Conservation (phyloP, 2,113 vertebrate genomes). For the Chlorodrepanis virens region DNA sequence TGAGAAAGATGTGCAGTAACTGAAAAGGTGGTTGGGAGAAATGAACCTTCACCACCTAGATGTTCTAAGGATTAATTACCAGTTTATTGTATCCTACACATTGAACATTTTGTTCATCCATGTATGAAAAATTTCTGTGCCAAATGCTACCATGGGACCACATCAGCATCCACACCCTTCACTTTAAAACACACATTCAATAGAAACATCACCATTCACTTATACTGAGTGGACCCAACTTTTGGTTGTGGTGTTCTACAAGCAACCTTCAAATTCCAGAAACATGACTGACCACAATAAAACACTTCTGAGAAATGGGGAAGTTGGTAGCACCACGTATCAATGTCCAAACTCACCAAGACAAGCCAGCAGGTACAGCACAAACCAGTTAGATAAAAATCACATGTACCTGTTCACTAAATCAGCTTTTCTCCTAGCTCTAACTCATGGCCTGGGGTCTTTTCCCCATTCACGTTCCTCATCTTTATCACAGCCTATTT, state of each 20-base stretch:
- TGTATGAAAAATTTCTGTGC: background rate
- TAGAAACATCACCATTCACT: background rate
- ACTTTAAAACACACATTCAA: background rate
- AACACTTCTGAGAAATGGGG: background rate
- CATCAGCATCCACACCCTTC: background rate
- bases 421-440: background rate
- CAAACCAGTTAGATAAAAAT: background rate
- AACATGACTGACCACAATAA: background rate
- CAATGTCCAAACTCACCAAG: accelerated
- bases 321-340: background rate
- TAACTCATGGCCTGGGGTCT: background rate
- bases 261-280: background rate
- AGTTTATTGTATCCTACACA: background rate
- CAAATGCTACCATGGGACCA: background rate
- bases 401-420: background rate
- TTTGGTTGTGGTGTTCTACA: background rate
- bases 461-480: background rate
- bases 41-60: background rate
- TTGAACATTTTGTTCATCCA: background rate
- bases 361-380: accelerated
- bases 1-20: background rate
- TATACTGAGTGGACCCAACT: background rate
- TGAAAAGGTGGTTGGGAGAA: background rate
- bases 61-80: background rate
- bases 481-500: background rate